Percentiles rank a stretch among this genome's conserved stretches.
Conservation (phyloP, 2,113 vertebrate species). For the Rhabdornis inornatus region DNA sequence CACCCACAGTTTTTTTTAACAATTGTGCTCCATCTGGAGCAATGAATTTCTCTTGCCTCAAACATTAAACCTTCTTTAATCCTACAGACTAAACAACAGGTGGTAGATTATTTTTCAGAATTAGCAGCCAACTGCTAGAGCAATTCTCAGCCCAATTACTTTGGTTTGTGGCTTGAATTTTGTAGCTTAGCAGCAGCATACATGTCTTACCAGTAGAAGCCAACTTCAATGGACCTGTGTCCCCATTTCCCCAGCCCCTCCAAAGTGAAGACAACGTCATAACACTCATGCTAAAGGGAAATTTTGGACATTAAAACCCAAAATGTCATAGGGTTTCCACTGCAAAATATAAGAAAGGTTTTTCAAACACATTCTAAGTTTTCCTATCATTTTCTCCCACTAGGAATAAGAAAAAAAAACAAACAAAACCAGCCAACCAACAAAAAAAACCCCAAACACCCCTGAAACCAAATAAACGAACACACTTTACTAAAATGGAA, state of each 20-base stretch:
- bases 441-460: too few relatives aligned
- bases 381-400: background rate
- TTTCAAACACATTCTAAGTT: background rate
- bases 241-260: background rate
- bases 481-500: background rate
- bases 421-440: background rate
- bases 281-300: background rate
- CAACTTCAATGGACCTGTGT: background rate
- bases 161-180: background rate
- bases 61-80: conserved; percentile 29
- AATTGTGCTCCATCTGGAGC: conserved; percentile 19
- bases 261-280: background rate
- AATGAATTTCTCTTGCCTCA: conserved; percentile 11
- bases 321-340: background rate
- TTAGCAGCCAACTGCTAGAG: conserved; percentile 36
- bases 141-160: conserved; percentile 1
- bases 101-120: conserved; percentile 57
- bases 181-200: background rate
- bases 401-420: background rate
- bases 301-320: background rate
- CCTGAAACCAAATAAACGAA: background rate
- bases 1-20: background rate
- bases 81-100: conserved; percentile 50
- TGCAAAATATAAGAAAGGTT: background rate
- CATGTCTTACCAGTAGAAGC: background rate